Evolutionary conservation across 2,888 invertebrate species (phyloP), one percentile per base, ranked within the genome.

Genomic region (Trissoscelio sp.): DNA sequence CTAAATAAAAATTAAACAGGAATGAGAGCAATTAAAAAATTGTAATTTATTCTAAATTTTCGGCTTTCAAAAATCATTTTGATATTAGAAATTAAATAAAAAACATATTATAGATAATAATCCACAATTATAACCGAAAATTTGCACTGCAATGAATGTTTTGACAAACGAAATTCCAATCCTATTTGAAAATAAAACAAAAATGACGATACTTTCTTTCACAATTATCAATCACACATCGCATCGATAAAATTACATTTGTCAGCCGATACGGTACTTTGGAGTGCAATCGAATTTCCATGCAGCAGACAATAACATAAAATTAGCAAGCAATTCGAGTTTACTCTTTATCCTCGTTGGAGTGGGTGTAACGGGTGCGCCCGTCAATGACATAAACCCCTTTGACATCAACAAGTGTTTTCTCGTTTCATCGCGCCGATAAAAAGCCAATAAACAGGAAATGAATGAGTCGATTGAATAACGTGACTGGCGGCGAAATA

Each of bases 391-490:
- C 48, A 37, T 3, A 57, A 70, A 55, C 39, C 28, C 57, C 44
- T 58, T 66, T 48, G 22, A 34, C 64, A 72, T 67, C 73, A 74
- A 79, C 79, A 79, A 73, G 69, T 67, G 73, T 58, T 79, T 73
- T 44, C 53, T 53, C 67, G 53, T 73, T 51, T 51, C 42, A 46
- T 53, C 39, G 55, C 58, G 39, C 16, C 46, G 34, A 79, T 67
- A 73, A 73, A 69, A 69, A 60, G 72, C 62, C 67, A 73, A 79
- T 78, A 78, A 78, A 78, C 70, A 78, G 78, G 69, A 70, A 78
- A 70, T 16, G 12, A 78, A 46, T 37, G 69, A 16, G 20, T 24
- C 57, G 66, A 78, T 78, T 24, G 72, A 58, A 44, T 58, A 37
- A 51, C 75, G 70, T 64, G 82, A 74, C 62, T 62, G 66, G n/a